phyloP scores from a whole-genome alignment of 2,888 invertebrate species.

The Lordiphosa andalusiaca region DNA sequence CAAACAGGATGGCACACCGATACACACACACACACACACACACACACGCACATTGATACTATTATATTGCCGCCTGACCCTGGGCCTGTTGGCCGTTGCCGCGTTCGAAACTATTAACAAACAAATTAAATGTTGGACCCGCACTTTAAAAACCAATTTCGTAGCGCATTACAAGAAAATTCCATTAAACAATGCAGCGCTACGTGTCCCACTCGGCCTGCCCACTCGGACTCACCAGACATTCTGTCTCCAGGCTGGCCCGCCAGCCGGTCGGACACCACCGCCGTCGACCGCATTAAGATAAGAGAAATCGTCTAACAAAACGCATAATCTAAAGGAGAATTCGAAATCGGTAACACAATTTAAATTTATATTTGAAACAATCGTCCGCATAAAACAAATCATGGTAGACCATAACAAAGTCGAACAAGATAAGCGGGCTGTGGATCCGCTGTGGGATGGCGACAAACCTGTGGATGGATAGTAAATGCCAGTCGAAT shows the following conservation, averaged over 20 bases:
- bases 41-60: too few species aligned
- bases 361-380: conserved; percentile 67
- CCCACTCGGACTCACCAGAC: conserved; percentile 42
- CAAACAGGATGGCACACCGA: conserved; percentile 39
- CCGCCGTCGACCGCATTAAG: conserved; percentile 63
- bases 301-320: conserved; percentile 77
- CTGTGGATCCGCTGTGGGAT: conserved; percentile 9
- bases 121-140: conserved; percentile 75
- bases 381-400: conserved; percentile 42
- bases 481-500: conserved; percentile 65
- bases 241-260: conserved; percentile 52
- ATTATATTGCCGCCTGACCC: too few species aligned
- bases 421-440: conserved; percentile 62
- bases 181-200: conserved; percentile 68
- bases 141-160: conserved; percentile 75
- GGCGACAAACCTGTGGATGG: conserved; percentile 49
- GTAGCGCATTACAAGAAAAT: conserved; percentile 73
- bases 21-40: conserved; percentile 1
- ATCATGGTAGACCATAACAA: conserved; percentile 62
- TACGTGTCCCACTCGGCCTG: conserved; percentile 10
- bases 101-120: conserved; percentile 72
- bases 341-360: conserved; percentile 75
- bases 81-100: conserved; percentile 11
- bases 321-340: conserved; percentile 77
- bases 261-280: conserved; percentile 21